Base-by-base conservation (phyloP, 2,888 invertebrate species). In the Eudemis profundana region DNA sequence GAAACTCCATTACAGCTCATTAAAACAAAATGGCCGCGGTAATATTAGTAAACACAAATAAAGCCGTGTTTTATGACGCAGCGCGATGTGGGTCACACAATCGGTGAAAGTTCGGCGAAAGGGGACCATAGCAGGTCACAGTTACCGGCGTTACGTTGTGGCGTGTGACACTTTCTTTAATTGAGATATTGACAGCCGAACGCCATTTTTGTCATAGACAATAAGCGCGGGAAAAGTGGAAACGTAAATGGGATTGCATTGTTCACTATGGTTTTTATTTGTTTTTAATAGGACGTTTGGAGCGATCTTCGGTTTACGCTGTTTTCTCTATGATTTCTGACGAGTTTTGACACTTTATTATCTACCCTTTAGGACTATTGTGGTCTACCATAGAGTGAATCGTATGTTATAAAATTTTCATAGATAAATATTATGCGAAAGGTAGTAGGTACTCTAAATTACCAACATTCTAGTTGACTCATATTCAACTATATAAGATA, bases 61-160 rank as follows among this genome's bases (percentile, higher is more conserved):
- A 63, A 65, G 40, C 60, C 51, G 65, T 65, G 60, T 51, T 65
- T 65, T 65, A 65, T 65, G 65, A 60, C 46, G 51, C 65, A 51
- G 59, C 8, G 21, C 66, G 67, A 88, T 77, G 82, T 88, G 74
- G 81, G 88, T 76, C 88, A 85, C 83, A 75, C 76, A 66, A 72
- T 70, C 77, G 85, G 87, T 83, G 90, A 90, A 90, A 90, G 90
- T 88, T 82, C 77, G 82, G 86, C 81, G 90, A 90, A 89, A 90
- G 89, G 89, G 84, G 86, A 72, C 29, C 29, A 42, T 42, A 1
- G 76, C 72, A 68, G 70, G 70, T 89, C 90, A 83, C 89, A 86
- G 87, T 87, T 87, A 87, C 87, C 78, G 76, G 76, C 81, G 81
- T 89, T 89, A 89, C 90, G 90, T 89, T 78, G 79, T 72, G 65